Conservation (phyloP, 1,140 invertebrate genomes). For the Uloborus diversus region DNA sequence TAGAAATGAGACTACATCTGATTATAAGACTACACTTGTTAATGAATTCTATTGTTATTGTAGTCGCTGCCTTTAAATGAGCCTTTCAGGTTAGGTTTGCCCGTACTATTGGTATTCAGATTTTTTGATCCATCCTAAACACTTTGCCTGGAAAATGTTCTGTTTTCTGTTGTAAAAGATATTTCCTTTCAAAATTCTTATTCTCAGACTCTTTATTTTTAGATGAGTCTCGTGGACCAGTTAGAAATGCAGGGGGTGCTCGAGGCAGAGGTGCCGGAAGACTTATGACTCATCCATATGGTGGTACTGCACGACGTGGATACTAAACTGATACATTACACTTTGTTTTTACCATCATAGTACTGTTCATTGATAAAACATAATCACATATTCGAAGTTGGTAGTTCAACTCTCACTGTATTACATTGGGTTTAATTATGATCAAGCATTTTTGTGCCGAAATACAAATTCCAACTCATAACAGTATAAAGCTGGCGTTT, state of each 20-base stretch:
- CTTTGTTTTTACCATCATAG: slow-evolving; percentile 53
- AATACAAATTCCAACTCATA: not conserved
- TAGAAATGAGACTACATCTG: no score
- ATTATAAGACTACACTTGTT: no score
- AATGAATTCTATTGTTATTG: no score
- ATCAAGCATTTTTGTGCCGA: slow-evolving; percentile 41
- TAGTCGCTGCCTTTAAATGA: no score
- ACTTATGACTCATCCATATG: slow-evolving; percentile 14
- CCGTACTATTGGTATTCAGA: no score
- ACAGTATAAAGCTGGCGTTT: slow-evolving; percentile 37
- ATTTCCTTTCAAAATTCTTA: no score
- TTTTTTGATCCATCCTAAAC: not conserved
- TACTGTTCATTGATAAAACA: slow-evolving; percentile 30
- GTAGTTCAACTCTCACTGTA: slow-evolving; percentile 33
- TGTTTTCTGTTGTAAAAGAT: not conserved
- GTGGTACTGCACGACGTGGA: slow-evolving; percentile 30
- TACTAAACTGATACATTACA: slow-evolving; percentile 30
- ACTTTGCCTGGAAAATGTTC: not conserved
- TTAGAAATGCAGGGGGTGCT: slow-evolving; percentile 74
- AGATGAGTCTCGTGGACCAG: slow-evolving; percentile 67
- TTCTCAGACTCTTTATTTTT: no score
- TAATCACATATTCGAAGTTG: slow-evolving; percentile 23
- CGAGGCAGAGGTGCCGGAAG: slow-evolving; percentile 48
- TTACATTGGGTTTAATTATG: slow-evolving; percentile 17
- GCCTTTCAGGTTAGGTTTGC: no score